Evolutionary conservation across 2,888 invertebrate genomes (phyloP).

Genomic region (Andrena fulva): DNA sequence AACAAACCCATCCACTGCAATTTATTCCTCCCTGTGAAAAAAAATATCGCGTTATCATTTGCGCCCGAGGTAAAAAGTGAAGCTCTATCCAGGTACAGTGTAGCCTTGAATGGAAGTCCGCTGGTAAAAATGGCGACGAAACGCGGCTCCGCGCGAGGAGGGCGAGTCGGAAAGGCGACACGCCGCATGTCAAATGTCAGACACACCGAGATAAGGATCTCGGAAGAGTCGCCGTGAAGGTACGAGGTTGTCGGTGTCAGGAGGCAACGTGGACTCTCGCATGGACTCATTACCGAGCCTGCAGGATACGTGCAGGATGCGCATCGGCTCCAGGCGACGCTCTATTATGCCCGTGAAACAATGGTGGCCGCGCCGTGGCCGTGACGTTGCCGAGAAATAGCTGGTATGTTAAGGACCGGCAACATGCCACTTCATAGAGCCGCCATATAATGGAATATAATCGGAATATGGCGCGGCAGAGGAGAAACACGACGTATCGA

Average conservation of each 20-base stretch:
- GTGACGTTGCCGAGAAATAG: slow-evolving; percentile 56
- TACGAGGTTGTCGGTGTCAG: slow-evolving; percentile 58
- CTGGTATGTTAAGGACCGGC: slow-evolving; percentile 57
- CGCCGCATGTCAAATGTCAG: slow-evolving; percentile 73
- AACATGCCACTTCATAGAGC: slow-evolving; percentile 56
- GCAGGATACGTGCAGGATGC: slow-evolving; percentile 54
- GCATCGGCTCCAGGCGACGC: slow-evolving; percentile 47
- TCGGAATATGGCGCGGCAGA: slow-evolving; percentile 48
- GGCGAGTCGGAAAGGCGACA: slow-evolving; percentile 56
- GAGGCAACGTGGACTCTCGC: slow-evolving; percentile 63
- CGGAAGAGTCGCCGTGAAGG: slow-evolving; percentile 52
- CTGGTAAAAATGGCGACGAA: slow-evolving; percentile 41
- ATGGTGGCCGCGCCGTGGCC: slow-evolving; percentile 49
- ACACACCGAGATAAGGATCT: slow-evolving; percentile 71
- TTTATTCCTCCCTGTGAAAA: neutral
- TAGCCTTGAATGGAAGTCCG: neutral
- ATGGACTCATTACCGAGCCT: slow-evolving; percentile 60
- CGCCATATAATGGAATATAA: slow-evolving; percentile 54
- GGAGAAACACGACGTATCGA: slow-evolving; percentile 33
- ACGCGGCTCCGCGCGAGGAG: slow-evolving; percentile 37
- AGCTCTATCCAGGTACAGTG: neutral
- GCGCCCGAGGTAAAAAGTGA: neutral
- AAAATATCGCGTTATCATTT: neutral
- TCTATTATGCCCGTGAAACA: slow-evolving; percentile 62
- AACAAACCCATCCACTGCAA: neutral